phyloP scores from a whole-genome alignment of 2,888 invertebrate genomes.

The Harpagoxenus sublaevis region DNA sequence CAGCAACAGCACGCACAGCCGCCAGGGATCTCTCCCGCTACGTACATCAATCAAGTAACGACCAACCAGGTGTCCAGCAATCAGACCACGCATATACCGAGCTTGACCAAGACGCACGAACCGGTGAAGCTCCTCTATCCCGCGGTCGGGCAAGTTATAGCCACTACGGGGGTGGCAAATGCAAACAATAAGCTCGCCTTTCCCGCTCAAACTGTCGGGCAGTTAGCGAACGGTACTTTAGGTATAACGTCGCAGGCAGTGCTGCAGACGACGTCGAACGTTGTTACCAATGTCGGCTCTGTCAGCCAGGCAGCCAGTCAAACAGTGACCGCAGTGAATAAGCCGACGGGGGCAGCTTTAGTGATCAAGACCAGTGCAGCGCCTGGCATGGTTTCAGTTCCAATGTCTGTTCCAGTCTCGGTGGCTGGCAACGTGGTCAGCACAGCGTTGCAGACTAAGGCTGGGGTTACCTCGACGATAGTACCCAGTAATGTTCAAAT shows the following conservation, averaged over 20 bases:
- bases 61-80: conserved; percentile 80
- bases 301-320: conserved; percentile 76
- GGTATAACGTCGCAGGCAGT: conserved; percentile 88
- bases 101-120: conserved; percentile 78
- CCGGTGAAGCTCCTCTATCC: conserved; percentile 86
- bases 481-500: conserved; percentile 93
- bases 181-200: conserved; percentile 89
- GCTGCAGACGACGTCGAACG: conserved; percentile 87
- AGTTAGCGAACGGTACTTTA: conserved; percentile 91
- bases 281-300: conserved; percentile 79
- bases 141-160: conserved; percentile 82
- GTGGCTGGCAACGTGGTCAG: conserved; percentile 80
- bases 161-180: conserved; percentile 85
- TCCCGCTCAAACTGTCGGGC: conserved; percentile 88
- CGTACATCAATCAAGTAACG: conserved; percentile 80
- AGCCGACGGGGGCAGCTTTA: conserved; percentile 85
- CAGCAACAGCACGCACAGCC: conserved; percentile 76
- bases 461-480: conserved; percentile 87
- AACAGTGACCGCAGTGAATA: conserved; percentile 79
- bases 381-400: conserved; percentile 85
- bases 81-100: conserved; percentile 74
- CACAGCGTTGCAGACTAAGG: conserved; percentile 81
- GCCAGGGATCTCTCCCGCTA: conserved; percentile 73
- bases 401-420: conserved; percentile 85
- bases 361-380: conserved; percentile 86